Evolutionary conservation across 53 echinoderm and acorn worm species (phyloP), one percentile per base, ranked within the genome.

Genomic region (Pentamera pediparva): DNA sequence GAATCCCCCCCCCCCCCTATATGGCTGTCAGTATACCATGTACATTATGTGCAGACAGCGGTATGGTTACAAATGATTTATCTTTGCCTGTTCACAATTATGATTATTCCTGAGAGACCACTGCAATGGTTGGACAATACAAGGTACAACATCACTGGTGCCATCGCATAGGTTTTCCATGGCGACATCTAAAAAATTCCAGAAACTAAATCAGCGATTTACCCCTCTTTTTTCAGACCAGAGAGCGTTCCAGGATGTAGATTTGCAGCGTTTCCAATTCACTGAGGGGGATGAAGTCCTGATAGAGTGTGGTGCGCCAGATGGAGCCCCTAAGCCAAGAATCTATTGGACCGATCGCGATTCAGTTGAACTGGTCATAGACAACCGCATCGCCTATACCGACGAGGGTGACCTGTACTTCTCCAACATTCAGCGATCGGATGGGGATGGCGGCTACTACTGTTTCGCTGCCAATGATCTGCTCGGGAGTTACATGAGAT

Each of bases 391-490:
- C 67, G 29, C 41, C 29, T 20, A 37, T 8, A 43, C 67, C 28
- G 0, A 3, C 2, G 47, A 43, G 2, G 67, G 67, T 22, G 29
- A 67, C 43, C 67, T 67, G 12, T 30, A 67, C 29, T 67, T 67
- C 18, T 12, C 67, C 41, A 67, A 67, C 30, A 43, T 28, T 3
- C 11, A 43, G 5, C 3, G 10, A 28, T 24, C 1, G 6, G 67
- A 67, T 47, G 31, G 1, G 3, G 28, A 0, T 0, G 45, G 45
- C 5, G 18, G 35, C 36, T 67, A 67, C 48, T 67, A 45, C 24
- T 67, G 67, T 31, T 45, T 67, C 18, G 67, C 67, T 3, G 67
- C 67, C 67, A 67, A 67, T 43, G 67, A 67, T 31, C 30, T 67
- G 38, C 67, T 67, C 1, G 67, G 67, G n/a, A 67, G 18, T 22